Base-by-base conservation (phyloP, 1,140 invertebrate genomes). In the Neelides sp. region DNA sequence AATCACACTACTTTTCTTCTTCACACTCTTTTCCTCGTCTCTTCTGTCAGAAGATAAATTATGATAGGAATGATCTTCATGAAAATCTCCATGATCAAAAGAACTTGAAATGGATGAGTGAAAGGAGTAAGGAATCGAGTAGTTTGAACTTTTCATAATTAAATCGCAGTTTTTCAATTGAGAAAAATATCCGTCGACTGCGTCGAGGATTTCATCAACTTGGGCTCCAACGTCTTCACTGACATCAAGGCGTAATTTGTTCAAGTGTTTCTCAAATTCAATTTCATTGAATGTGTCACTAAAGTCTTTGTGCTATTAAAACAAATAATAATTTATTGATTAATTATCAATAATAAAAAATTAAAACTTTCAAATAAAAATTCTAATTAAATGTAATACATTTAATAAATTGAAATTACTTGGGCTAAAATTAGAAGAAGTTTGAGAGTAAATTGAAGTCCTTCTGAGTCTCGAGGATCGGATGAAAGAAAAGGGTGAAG, bases 221-320 rank as follows among this genome's bases (percentile, higher is more conserved):
- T 22, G n/a, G 7, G 13, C 12, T 15, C 50, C n/a, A 7, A 47
- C 22, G 3, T 52, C 44, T 45, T 28, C 27, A 13, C 44, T 39
- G 13, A 37, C 17, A 17, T 52, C 20, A 13, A 46, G 36, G 17
- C 50, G 34, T 22, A 52, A 34, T 45, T 52, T 44, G 12, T 35
- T 24, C 22, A 57, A 40, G 20, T 49, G 27, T 34, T 39, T 52
- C 36, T 57, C 55, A 2, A 57, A 12, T 19, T 52, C 48, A 32
- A 49, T 32, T 12, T 13, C n/a, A 15, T 43, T 42, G 23, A 52
- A 19, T 13, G 46, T 20, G 44, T 52, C 37, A 10, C 50, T 45
- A 44, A 57, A 52, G n/a, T 52, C 48, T 37, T 52, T 46, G 19
- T 49, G 42, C 55, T 57, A 32, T 17, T 49, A 15, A 27, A 44